These are phyloP conservation scores for Drusus annulatus DNA, from an alignment of 1,140 invertebrate genomes.

Conservation along the genomic window DNA sequence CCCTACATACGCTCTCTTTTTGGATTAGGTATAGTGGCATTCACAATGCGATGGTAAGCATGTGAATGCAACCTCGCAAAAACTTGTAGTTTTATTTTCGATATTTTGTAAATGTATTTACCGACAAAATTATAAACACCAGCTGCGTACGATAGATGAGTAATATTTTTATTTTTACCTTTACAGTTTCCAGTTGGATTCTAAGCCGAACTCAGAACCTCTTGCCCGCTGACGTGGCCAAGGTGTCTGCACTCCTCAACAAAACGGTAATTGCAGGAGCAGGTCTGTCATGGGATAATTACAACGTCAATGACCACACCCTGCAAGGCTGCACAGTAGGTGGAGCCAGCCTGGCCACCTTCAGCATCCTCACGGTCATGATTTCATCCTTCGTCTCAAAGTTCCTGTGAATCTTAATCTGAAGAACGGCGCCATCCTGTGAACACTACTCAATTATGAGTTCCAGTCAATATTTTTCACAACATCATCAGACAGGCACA, in stretches of 20 bases:
- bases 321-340: background rate
- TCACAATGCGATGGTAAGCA: too few relatives aligned
- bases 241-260: background rate
- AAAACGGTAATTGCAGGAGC: too few relatives aligned
- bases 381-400: conserved; percentile 7
- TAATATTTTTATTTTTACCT: background rate
- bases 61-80: too few relatives aligned
- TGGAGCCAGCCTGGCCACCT: background rate
- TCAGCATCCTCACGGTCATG: background rate
- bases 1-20: too few relatives aligned
- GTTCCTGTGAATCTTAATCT: conserved; percentile 5
- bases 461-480: too few relatives aligned
- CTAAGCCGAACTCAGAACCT: conserved; percentile 20
- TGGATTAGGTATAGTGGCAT: too few relatives aligned
- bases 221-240: background rate
- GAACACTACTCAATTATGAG: too few relatives aligned
- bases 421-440: too few relatives aligned
- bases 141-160: background rate
- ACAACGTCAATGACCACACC: conserved; percentile 12
- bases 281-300: background rate
- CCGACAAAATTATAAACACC: background rate
- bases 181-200: conserved; percentile 38
- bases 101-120: too few relatives aligned
- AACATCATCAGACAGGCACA: too few relatives aligned
- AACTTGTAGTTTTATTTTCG: too few relatives aligned